phyloP scores from a whole-genome alignment of 2,888 invertebrate genomes.

The Meiosimyza decipiens region DNA sequence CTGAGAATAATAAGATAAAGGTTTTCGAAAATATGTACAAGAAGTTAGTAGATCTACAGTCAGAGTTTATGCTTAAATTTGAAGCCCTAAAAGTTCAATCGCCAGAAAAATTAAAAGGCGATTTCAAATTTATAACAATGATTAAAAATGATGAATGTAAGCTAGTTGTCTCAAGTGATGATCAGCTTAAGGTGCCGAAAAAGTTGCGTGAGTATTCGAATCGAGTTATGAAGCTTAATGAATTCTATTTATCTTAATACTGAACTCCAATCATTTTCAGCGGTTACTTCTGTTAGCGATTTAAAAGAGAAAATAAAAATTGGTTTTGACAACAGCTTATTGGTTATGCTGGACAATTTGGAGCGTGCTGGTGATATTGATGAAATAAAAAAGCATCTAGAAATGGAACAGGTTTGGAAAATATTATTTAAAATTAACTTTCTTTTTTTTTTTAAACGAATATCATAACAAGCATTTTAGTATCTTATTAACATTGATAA shows the following conservation, averaged over 20 bases:
- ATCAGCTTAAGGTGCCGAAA: conserved; percentile 45
- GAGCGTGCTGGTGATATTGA: conserved; percentile 26
- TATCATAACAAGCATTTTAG: too few relatives aligned
- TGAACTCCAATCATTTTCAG: conserved; percentile 33
- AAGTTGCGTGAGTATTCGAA: conserved; percentile 47
- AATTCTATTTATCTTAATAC: not conserved
- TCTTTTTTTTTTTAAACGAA: too few relatives aligned
- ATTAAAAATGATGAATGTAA: conserved; percentile 42
- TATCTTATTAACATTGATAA: too few relatives aligned
- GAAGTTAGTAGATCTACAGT: conserved; percentile 44
- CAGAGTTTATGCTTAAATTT: conserved; percentile 45
- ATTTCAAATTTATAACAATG: conserved; percentile 51
- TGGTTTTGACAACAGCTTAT: conserved; percentile 39
- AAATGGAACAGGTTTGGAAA: conserved; percentile 39
- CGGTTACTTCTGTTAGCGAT: conserved; percentile 43
- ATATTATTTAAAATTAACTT: not conserved
- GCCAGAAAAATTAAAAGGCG: conserved; percentile 25
- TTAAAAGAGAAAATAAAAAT: conserved; percentile 44
- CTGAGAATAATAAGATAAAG: conserved; percentile 40
- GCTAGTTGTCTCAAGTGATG: conserved; percentile 46
- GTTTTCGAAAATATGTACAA: conserved; percentile 40
- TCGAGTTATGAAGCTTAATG: not conserved
- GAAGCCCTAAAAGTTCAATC: conserved; percentile 28
- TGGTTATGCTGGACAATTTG: conserved; percentile 40
- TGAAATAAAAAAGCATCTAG: conserved; percentile 33